These are phyloP conservation scores for Drosophila novamexicana DNA, from an alignment of 1,140 invertebrate genomes.

Conservation along the genomic window DNA sequence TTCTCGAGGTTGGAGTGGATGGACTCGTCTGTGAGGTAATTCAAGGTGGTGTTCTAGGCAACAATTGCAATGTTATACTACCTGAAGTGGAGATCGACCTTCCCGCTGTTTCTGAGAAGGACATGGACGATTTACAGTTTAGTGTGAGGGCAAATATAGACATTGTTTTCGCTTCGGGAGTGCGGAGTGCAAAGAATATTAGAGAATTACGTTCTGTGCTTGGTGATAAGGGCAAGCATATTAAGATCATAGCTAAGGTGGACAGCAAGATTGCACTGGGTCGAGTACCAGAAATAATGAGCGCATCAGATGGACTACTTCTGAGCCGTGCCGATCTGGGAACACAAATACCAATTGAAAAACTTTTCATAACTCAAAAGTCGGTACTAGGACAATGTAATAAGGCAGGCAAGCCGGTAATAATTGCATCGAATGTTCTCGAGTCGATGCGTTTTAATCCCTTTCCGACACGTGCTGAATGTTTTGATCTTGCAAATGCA, in stretches of 20 bases:
- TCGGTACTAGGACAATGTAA: too few relatives aligned
- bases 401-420: too few relatives aligned
- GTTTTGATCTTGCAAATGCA: too few relatives aligned
- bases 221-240: constrained; percentile 96
- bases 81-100: too few relatives aligned
- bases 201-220: constrained; percentile 94
- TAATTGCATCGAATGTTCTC: too few relatives aligned
- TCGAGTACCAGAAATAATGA: constrained; percentile 96
- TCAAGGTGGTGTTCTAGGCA: constrained; percentile 97
- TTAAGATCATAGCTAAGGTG: constrained; percentile 97
- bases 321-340: constrained; percentile 97
- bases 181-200: constrained; percentile 95
- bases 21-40: constrained; percentile 92
- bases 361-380: constrained; percentile 99
- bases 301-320: constrained; percentile 97
- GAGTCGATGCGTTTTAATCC: constrained; percentile 99
- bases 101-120: too few relatives aligned
- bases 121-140: too few relatives aligned
- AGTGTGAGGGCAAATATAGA: constrained; percentile 97
- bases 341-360: constrained; percentile 98
- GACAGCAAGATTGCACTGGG: constrained; percentile 98
- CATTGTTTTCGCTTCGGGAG: constrained; percentile 99
- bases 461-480: constrained; percentile 97
- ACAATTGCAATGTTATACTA: constrained; percentile 97
- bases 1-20: constrained; percentile 87